These are phyloP conservation scores for Planococcus citri DNA, from an alignment of 1,140 invertebrate genomes.

Conservation along the genomic window DNA sequence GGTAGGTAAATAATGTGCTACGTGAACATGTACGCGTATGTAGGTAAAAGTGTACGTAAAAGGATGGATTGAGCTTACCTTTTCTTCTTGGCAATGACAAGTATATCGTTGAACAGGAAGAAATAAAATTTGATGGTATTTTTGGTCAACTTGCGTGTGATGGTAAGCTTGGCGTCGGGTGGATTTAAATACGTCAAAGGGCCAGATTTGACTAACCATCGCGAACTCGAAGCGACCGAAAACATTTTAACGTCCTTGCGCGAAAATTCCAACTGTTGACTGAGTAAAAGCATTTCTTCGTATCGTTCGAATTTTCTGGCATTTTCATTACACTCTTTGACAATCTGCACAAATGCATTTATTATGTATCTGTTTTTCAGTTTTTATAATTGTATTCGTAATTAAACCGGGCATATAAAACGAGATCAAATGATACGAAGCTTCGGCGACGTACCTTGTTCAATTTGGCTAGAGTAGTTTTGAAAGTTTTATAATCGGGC, in stretches of 20 bases:
- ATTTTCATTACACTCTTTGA: slow-evolving; percentile 83
- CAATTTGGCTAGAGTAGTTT: slow-evolving; percentile 59
- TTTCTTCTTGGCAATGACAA: slow-evolving; percentile 79
- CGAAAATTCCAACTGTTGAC: slow-evolving; percentile 53
- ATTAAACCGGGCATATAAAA: too few species aligned
- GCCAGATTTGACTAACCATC: slow-evolving; percentile 74
- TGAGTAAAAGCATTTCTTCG: slow-evolving; percentile 48
- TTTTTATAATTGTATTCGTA: too few species aligned
- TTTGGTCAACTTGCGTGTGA: slow-evolving; percentile 65
- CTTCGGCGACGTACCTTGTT: slow-evolving; percentile 59
- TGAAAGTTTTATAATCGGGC: slow-evolving; percentile 60
- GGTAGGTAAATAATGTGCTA: too few species aligned
- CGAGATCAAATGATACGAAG: too few species aligned
- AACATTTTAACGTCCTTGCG: slow-evolving; percentile 44
- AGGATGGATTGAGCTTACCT: too few species aligned
- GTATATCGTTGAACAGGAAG: slow-evolving; percentile 83
- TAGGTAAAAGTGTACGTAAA: too few species aligned
- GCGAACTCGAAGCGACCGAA: slow-evolving; percentile 52
- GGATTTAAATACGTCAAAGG: slow-evolving; percentile 57
- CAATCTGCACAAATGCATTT: slow-evolving; percentile 46
- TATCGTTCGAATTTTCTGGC: slow-evolving; percentile 57
- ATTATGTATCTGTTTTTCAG: too few species aligned
- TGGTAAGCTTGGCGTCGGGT: slow-evolving; percentile 60
- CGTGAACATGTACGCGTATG: too few species aligned
- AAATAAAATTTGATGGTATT: slow-evolving; percentile 48